Percentiles rank a stretch among this genome's conserved stretches.
These are phyloP conservation scores for Chesias legatella DNA, from an alignment of 2,888 invertebrate genomes.

Conservation along the genomic window DNA sequence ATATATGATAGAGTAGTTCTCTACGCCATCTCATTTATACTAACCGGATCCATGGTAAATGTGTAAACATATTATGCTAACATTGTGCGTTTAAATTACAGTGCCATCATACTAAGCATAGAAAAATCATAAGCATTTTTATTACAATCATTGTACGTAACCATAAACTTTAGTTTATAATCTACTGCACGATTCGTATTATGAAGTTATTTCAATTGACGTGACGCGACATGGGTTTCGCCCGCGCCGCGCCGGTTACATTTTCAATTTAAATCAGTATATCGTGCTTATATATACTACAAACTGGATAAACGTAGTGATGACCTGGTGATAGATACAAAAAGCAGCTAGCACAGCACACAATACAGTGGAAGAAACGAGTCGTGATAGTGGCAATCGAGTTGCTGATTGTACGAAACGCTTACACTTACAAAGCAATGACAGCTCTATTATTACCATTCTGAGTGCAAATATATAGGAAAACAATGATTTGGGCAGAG, in stretches of 20 bases:
- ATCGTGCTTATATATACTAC: slow-evolving; percentile 67
- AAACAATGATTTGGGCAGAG: slow-evolving; percentile 67
- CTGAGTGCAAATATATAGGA: slow-evolving; percentile 68
- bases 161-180: slow-evolving; percentile 29
- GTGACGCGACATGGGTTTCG: background rate
- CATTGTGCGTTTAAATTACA: slow-evolving; percentile 70
- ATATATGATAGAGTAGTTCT: slow-evolving; percentile 13
- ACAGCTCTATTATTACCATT: slow-evolving; percentile 80
- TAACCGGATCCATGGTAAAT: slow-evolving; percentile 4
- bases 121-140: slow-evolving; percentile 25
- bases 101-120: slow-evolving; percentile 49
- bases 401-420: slow-evolving; percentile 76
- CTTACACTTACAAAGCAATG: slow-evolving; percentile 79
- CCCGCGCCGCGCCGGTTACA: slow-evolving; percentile 2
- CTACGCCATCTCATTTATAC: slow-evolving; percentile 6
- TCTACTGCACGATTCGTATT: slow-evolving; percentile 8
- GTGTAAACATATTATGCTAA: slow-evolving; percentile 32
- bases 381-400: slow-evolving; percentile 76
- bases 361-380: slow-evolving; percentile 79
- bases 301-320: slow-evolving; percentile 73
- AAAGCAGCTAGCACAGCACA: slow-evolving; percentile 81
- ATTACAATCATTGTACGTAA: slow-evolving; percentile 25
- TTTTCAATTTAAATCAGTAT: slow-evolving; percentile 45
- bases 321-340: slow-evolving; percentile 78
- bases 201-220: background rate